Conservation (phyloP, 1,140 invertebrate species). For the Drosophila obscura region DNA sequence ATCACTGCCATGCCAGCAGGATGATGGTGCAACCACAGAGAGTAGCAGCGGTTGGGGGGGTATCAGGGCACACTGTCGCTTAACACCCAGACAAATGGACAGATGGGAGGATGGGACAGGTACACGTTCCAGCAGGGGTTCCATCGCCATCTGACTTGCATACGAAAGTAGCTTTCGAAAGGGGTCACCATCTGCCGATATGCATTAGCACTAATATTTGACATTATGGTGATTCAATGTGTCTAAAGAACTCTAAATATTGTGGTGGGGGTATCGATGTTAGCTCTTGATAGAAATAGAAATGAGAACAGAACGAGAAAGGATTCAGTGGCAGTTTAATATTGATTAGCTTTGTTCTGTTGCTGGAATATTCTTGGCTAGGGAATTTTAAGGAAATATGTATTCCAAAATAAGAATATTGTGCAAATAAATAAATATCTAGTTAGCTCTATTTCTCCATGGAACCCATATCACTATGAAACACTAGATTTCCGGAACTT, state of each 20-base stretch:
- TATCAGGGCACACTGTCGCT: constrained; percentile 22
- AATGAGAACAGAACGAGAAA: too few relatives aligned
- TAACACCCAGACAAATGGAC: constrained; percentile 39
- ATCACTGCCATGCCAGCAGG: constrained; percentile 3
- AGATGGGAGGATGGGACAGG: constrained; percentile 16
- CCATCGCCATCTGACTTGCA: constrained; percentile 51
- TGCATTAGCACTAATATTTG: constrained; percentile 6
- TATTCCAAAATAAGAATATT: too few relatives aligned
- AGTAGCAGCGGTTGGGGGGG: neutral
- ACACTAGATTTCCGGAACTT: neutral
- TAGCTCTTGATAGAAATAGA: neutral
- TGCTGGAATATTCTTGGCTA: too few relatives aligned
- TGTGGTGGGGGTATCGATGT: neutral
- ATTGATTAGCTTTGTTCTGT: too few relatives aligned
- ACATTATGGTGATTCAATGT: constrained; percentile 30
- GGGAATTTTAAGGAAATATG: too few relatives aligned
- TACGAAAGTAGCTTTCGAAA: constrained; percentile 35
- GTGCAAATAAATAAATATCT: too few relatives aligned
- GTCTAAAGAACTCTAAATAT: neutral
- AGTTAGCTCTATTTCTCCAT: too few relatives aligned
- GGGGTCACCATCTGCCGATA: constrained; percentile 31
- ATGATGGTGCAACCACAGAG: constrained; percentile 6
- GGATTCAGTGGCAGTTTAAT: too few relatives aligned
- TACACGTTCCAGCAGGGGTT: constrained; percentile 35
- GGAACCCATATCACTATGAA: too few relatives aligned